Evolutionary conservation across 2,888 invertebrate species (phyloP).

Genomic region (Andrena trimmerana): DNA sequence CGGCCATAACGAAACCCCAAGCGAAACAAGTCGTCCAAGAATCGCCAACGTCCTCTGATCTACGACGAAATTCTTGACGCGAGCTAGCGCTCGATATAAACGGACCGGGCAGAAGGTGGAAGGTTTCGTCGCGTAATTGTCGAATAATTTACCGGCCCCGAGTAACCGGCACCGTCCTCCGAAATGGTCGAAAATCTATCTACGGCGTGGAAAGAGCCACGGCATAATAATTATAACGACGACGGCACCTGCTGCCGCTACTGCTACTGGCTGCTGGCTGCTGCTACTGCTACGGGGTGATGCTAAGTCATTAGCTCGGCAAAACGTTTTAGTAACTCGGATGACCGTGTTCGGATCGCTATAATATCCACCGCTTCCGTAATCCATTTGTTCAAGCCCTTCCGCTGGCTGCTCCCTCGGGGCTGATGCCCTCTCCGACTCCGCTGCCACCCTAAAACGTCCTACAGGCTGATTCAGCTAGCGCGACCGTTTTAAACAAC

Average conservation of each 20-base stretch:
- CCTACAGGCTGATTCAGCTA: conserved; percentile 9
- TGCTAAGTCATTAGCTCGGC: conserved; percentile 80
- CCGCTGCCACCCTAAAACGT: conserved; percentile 24
- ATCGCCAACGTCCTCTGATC: conserved; percentile 9
- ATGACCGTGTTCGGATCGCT: conserved; percentile 73
- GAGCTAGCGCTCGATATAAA: background rate
- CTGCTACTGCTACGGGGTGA: conserved; percentile 31
- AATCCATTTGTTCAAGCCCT: conserved; percentile 76
- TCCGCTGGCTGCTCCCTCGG: conserved; percentile 41
- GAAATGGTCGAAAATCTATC: conserved; percentile 30
- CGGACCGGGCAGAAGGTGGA: background rate
- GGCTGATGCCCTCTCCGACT: conserved; percentile 33
- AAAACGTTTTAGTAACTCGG: conserved; percentile 79
- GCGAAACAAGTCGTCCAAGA: background rate
- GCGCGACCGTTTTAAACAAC: background rate
- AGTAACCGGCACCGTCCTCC: background rate
- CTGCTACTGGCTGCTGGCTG: conserved; percentile 68
- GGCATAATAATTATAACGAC: conserved; percentile 82
- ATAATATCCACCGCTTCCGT: conserved; percentile 79
- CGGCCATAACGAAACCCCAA: conserved; percentile 22
- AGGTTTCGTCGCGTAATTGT: conserved; percentile 1
- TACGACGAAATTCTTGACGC: background rate
- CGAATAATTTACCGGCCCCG: conserved; percentile 22
- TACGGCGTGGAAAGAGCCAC: conserved; percentile 47
- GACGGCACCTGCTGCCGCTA: conserved; percentile 80